Evolutionary conservation across 2,797 vertebrate species (phyloP), one percentile per base, ranked within the genome.

Genomic region (Bovichtus diacanthus): DNA sequence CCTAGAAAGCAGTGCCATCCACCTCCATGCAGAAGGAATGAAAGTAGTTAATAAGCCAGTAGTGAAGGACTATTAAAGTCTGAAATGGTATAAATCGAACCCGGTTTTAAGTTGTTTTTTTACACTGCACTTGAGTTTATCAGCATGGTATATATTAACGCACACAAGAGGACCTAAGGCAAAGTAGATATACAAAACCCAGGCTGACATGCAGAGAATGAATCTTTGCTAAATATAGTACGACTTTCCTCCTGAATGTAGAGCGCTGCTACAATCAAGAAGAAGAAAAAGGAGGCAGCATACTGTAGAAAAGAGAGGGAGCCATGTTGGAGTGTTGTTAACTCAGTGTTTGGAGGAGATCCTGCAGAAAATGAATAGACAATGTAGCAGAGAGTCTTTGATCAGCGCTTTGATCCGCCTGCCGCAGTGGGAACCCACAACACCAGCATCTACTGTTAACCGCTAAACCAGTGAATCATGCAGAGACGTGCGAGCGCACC

Each of bases 321-420:
- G 54, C n/a, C 11, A 1, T 69, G 63, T 25, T 51, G 58, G 44
- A 46, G 44, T 47, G 18, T 27, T 50, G 56, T 62, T 46, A 61
- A 18, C 3, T 4, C 13, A n/a, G 36, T 53, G 44, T 64, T 56
- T 70, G 56, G 7, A 76, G 58, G 82, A 29, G 39, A 58, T 63
- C n/a, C 43, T 58, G 12, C 59, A 62, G 67, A 58, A 53, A 78
- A 67, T 9, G 2, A 82, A 10, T 9, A 5, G 9, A 11, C 23
- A 71, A 36, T 59, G 65, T 31, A 50, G 54, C 70, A 70, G 6
- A 29, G 21, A 64, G 60, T 49, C 70, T 89, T 82, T 81, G 73
- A 76, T 79, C 77, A 27, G 44, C 1, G 47, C 65, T 80, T 87
- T 83, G 78, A 86, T 85, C 78, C 8, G 9, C 23, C 67, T 62